Percentiles rank a stretch among this genome's conserved stretches.
Conservation (phyloP, 1,140 invertebrate genomes). For the Drosophila fuyamai region DNA sequence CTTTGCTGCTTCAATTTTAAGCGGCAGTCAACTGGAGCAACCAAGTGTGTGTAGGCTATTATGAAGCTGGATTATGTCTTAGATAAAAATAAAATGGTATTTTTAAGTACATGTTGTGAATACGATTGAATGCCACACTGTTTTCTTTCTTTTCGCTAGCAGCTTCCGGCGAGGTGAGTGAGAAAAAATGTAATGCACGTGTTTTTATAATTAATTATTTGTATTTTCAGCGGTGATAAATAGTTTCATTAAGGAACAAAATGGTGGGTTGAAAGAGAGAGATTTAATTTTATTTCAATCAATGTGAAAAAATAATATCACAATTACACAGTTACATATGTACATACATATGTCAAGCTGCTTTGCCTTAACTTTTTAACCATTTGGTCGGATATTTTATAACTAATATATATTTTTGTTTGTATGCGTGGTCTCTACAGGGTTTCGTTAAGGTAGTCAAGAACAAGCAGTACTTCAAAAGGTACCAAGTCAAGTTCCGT, state of each 20-base stretch:
- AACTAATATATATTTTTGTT: not conserved
- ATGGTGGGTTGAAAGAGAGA: slow-evolving; percentile 1
- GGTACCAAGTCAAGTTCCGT: slow-evolving; percentile 98
- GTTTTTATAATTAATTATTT: not conserved
- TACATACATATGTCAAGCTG: too few relatives aligned
- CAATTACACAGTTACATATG: too few relatives aligned
- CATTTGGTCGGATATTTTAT: too few relatives aligned
- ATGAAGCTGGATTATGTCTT: too few relatives aligned
- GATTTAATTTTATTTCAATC: too few relatives aligned
- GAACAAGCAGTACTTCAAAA: slow-evolving; percentile 99
- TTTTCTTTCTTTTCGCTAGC: slow-evolving; percentile 20
- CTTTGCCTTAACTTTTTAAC: not conserved
- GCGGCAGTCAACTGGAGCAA: too few relatives aligned
- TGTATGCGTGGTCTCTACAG: slow-evolving; percentile 82
- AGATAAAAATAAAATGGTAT: not conserved
- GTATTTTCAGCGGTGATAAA: slow-evolving; percentile 5
- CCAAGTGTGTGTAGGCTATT: too few relatives aligned
- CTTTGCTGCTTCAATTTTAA: too few relatives aligned
- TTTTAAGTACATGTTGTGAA: not conserved
- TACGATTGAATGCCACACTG: not conserved
- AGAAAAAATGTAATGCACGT: not conserved
- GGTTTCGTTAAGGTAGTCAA: slow-evolving; percentile 99
- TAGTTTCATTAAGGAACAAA: not conserved
- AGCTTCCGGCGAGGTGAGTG: slow-evolving; percentile 15
- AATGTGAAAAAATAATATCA: not conserved